These are phyloP conservation scores for Esox lucius DNA, from an alignment of 2,797 vertebrate genomes.

Conservation along the genomic window DNA sequence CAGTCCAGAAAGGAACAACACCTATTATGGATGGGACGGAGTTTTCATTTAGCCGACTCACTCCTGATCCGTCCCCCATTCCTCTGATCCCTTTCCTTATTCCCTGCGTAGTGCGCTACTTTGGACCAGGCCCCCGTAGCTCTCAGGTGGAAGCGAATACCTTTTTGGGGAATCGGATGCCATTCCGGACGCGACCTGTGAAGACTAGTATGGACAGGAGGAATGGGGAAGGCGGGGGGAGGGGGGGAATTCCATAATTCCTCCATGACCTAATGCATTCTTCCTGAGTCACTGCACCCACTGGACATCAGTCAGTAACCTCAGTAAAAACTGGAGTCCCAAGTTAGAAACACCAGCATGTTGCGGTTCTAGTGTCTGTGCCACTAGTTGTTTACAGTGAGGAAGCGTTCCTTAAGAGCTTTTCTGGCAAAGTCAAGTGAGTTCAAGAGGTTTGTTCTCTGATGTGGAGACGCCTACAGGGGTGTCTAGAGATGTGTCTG, in stretches of 20 bases:
- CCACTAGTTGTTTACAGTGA: not conserved
- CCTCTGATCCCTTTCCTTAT: not conserved
- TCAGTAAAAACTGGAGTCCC: not conserved
- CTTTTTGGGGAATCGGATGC: too few species aligned
- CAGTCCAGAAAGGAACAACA: not conserved
- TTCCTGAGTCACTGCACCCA: not conserved
- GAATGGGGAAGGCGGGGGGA: too few species aligned
- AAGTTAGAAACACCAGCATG: not conserved
- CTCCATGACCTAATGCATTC: not conserved
- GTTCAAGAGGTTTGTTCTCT: not conserved
- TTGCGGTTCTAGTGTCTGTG: not conserved
- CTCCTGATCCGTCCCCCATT: not conserved
- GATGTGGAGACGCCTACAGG: not conserved
- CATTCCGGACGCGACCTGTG: too few species aligned
- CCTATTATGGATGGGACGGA: not conserved
- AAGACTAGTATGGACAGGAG: too few species aligned
- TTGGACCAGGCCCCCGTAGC: not conserved
- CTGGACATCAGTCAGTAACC: not conserved
- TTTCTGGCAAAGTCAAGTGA: not conserved
- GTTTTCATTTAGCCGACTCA: not conserved
- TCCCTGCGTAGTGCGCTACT: not conserved
- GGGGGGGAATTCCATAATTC: not conserved
- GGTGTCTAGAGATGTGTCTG: too few species aligned
- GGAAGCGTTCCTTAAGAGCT: not conserved
- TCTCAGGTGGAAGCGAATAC: too few species aligned